Evolutionary conservation across 2,888 invertebrate genomes (phyloP).

Genomic region (Drosophila yooni): DNA sequence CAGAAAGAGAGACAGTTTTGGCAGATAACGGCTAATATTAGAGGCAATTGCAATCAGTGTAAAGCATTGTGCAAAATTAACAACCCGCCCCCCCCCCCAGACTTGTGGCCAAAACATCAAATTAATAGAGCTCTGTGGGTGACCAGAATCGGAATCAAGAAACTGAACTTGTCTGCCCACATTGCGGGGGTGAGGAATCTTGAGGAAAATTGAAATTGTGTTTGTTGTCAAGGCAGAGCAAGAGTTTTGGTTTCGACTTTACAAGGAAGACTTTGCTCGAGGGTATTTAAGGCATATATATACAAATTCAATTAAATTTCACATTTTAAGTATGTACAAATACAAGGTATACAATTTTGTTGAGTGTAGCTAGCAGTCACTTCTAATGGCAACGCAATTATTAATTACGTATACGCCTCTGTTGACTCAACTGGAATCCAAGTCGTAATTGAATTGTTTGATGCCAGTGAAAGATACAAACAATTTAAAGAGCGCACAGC

Average conservation of each 20-base stretch:
- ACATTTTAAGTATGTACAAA: not conserved
- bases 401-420: slow-evolving; percentile 55
- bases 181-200: not conserved
- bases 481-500: slow-evolving; percentile 43
- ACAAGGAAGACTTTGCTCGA: not conserved
- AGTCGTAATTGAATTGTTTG: slow-evolving; percentile 41
- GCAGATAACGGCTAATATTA: slow-evolving; percentile 22
- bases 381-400: slow-evolving; percentile 45
- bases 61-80: slow-evolving; percentile 39
- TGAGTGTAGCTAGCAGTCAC: slow-evolving; percentile 9
- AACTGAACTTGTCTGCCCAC: slow-evolving; percentile 6
- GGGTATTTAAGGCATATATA: not conserved
- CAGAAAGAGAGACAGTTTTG: not conserved
- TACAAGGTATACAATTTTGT: not conserved
- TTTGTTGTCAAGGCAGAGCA: slow-evolving; percentile 11
- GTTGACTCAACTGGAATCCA: slow-evolving; percentile 8
- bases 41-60: slow-evolving; percentile 39
- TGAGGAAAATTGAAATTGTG: slow-evolving; percentile 70
- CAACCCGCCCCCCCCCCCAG: slow-evolving; percentile 1
- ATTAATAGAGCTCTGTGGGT: slow-evolving; percentile 64
- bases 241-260: not conserved
- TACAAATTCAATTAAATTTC: not conserved
- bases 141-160: slow-evolving; percentile 32
- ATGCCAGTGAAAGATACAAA: slow-evolving; percentile 17
- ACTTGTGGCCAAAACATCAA: slow-evolving; percentile 45